These are phyloP conservation scores for Pocillopora meandrina DNA, from an alignment of 92 coral and sea anemone genomes.

Conservation along the genomic window DNA sequence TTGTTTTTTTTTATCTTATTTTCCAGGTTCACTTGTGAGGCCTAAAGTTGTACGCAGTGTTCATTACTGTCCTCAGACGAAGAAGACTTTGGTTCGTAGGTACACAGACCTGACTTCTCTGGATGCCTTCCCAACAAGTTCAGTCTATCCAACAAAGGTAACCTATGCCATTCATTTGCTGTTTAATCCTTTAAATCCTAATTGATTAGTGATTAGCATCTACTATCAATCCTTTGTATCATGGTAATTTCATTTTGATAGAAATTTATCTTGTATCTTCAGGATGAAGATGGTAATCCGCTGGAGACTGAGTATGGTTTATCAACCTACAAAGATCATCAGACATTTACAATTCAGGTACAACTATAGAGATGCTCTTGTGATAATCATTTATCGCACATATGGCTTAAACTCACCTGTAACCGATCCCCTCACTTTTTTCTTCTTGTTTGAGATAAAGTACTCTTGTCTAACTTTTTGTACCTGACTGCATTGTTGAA, in stretches of 20 bases:
- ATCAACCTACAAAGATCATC: conserved; percentile 94
- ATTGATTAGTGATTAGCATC: not conserved
- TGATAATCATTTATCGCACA: not conserved
- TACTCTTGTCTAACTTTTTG: too few relatives aligned
- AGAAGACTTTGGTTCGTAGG: conserved; percentile 84
- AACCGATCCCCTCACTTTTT: too few relatives aligned
- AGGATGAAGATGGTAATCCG: conserved; percentile 99
- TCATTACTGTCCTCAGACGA: conserved; percentile 97
- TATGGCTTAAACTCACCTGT: not conserved
- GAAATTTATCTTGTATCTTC: not conserved
- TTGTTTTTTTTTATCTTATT: not conserved
- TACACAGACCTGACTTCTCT: conserved; percentile 96
- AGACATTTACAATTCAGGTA: conserved; percentile 97
- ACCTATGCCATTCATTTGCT: not conserved
- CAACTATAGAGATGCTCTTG: not conserved
- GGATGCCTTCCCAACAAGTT: conserved; percentile 91
- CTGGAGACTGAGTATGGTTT: conserved; percentile 96
- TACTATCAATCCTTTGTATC: too few relatives aligned
- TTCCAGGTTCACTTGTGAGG: conserved; percentile 86
- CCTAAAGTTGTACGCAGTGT: conserved; percentile 98
- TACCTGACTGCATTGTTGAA: too few relatives aligned
- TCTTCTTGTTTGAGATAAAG: too few relatives aligned
- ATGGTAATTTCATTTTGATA: too few relatives aligned
- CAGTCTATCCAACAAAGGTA: conserved; percentile 98
- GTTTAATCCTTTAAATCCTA: not conserved